Evolutionary conservation across 2,797 vertebrate genomes (phyloP).

Genomic region (Emydoidea blandingii): DNA sequence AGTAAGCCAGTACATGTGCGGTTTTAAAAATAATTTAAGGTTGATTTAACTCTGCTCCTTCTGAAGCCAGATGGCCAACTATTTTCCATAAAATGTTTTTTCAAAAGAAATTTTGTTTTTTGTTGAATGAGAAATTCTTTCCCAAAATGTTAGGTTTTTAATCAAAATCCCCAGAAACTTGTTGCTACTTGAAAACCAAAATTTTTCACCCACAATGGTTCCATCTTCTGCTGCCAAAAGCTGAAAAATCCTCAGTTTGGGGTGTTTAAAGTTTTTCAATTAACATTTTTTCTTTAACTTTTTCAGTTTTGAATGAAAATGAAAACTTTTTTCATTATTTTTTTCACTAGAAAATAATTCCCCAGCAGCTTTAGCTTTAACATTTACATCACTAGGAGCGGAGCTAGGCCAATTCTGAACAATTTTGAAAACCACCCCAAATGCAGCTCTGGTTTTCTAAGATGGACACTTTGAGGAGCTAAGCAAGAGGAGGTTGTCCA

Average conservation of each 20-base stretch:
- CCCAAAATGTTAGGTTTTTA: neutral
- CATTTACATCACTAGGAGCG: neutral
- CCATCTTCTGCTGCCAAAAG: rapidly evolving
- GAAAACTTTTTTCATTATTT: rapidly evolving
- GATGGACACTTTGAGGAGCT: rapidly evolving
- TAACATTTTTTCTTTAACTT: no score
- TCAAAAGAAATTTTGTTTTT: neutral
- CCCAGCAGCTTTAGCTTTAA: neutral
- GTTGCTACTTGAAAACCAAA: neutral
- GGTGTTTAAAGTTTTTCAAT: neutral
- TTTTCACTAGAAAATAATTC: neutral
- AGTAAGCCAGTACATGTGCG: neutral
- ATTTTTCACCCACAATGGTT: neutral
- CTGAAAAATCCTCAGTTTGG: neutral
- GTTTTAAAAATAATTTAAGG: neutral
- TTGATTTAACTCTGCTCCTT: neutral
- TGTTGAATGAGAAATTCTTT: neutral
- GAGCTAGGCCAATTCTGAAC: neutral
- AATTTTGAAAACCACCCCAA: neutral
- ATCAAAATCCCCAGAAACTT: neutral
- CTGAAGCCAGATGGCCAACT: neutral
- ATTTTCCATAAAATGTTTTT: neutral
- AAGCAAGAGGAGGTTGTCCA: rapidly evolving
- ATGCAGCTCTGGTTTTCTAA: neutral
- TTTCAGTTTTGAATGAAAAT: neutral